Conservation (phyloP, 2,888 invertebrate species). For the Trissonchulus latispiculum region DNA sequence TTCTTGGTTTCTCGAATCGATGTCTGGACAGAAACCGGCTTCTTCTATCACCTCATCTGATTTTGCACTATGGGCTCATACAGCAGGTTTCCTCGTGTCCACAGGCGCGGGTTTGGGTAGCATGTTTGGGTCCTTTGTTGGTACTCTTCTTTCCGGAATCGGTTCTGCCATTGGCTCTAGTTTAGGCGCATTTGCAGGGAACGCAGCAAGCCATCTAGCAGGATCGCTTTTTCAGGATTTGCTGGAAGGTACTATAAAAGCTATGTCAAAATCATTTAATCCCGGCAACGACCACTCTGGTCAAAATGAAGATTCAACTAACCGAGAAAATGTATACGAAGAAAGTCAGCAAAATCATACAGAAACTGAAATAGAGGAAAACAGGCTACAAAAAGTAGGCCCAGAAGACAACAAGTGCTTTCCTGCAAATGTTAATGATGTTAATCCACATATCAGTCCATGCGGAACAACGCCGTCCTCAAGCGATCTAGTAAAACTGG, state of each 20-base stretch:
- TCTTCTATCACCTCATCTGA: background rate
- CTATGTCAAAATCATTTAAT: too few relatives aligned
- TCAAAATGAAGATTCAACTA: too few relatives aligned
- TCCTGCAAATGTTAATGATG: background rate
- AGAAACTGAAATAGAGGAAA: background rate
- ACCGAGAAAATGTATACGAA: too few relatives aligned
- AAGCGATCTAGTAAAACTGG: background rate
- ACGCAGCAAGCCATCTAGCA: background rate
- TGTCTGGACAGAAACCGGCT: background rate
- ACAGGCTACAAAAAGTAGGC: background rate
- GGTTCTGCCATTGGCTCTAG: background rate
- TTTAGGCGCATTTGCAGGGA: background rate
- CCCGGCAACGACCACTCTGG: too few relatives aligned
- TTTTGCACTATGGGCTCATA: background rate
- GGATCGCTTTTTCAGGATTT: background rate
- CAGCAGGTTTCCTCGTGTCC: background rate
- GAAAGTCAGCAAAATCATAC: too few relatives aligned
- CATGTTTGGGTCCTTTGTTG: background rate
- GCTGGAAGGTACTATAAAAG: too few relatives aligned
- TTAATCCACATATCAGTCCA: background rate
- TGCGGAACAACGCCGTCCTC: background rate
- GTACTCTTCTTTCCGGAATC: background rate
- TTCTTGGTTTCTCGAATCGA: background rate
- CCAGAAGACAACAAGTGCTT: background rate
- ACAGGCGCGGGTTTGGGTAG: background rate